Evolutionary conservation across 2,888 invertebrate genomes (phyloP).

Genomic region (Cataglyphis livida): DNA sequence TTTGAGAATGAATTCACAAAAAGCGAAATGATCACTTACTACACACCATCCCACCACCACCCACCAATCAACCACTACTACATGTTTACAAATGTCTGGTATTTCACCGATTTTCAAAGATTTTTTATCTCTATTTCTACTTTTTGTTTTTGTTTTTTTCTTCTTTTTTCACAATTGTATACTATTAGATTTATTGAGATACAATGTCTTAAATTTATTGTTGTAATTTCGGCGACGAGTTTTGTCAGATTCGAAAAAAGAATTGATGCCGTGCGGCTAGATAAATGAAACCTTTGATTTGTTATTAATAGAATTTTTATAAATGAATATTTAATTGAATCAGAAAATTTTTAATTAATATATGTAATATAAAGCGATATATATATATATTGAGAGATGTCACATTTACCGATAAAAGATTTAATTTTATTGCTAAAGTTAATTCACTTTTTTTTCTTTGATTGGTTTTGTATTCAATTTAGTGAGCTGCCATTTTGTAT

Average conservation of each 20-base stretch:
- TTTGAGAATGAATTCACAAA: constrained; percentile 78
- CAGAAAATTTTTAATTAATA: constrained; percentile 60
- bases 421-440: constrained; percentile 74
- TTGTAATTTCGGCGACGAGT: constrained; percentile 15
- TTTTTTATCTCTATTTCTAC: constrained; percentile 73
- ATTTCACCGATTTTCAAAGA: constrained; percentile 84
- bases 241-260: neutral
- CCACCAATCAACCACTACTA: constrained; percentile 84
- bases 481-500: constrained; percentile 81
- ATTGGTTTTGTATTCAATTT: constrained; percentile 79
- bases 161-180: constrained; percentile 1
- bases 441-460: constrained; percentile 72
- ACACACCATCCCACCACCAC: constrained; percentile 85
- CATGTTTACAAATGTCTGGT: constrained; percentile 85
- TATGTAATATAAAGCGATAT: constrained; percentile 58
- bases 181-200: neutral
- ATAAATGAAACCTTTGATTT: neutral
- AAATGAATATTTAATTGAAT: constrained; percentile 57
- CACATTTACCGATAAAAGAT: constrained; percentile 73
- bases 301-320: neutral
- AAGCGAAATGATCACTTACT: constrained; percentile 85
- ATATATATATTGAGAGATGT: constrained; percentile 53
- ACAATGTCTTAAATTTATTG: constrained; percentile 14
- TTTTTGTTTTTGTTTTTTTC: constrained; percentile 4
- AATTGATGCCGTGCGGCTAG: neutral